phyloP scores from a whole-genome alignment of 2,113 vertebrate species.

The Spheniscus mendiculus region DNA sequence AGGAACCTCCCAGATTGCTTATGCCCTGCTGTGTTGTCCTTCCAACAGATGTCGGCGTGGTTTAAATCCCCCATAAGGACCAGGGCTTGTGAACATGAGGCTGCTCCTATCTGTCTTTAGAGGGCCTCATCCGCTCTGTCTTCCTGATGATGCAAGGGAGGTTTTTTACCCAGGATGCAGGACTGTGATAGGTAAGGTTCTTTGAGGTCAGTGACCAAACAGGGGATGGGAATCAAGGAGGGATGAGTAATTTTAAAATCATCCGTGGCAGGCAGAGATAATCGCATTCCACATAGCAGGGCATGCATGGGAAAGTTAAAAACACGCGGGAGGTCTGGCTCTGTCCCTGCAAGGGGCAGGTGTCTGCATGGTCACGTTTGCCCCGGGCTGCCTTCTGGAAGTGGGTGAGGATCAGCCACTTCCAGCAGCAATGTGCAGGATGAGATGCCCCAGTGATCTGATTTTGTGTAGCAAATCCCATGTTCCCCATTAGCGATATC shows the following conservation, averaged over 20 bases:
- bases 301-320: not conserved
- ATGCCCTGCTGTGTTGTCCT: too few relatives aligned
- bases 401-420: too few relatives aligned
- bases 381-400: not conserved
- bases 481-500: fast-evolving
- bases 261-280: not conserved
- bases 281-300: not conserved
- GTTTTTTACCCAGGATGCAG: not conserved
- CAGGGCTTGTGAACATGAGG: too few relatives aligned
- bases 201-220: not conserved
- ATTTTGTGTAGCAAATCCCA: not conserved
- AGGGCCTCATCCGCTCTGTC: too few relatives aligned
- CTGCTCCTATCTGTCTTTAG: too few relatives aligned
- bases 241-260: not conserved
- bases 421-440: not conserved
- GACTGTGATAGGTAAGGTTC: not conserved
- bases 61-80: too few relatives aligned
- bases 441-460: not conserved
- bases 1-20: too few relatives aligned
- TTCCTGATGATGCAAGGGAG: too few relatives aligned
- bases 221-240: not conserved
- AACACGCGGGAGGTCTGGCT: not conserved
- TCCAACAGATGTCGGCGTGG: too few relatives aligned
- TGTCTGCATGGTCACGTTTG: not conserved
- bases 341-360: not conserved